Conservation (phyloP, 2,888 invertebrate genomes). For the Chalcis sispes region DNA sequence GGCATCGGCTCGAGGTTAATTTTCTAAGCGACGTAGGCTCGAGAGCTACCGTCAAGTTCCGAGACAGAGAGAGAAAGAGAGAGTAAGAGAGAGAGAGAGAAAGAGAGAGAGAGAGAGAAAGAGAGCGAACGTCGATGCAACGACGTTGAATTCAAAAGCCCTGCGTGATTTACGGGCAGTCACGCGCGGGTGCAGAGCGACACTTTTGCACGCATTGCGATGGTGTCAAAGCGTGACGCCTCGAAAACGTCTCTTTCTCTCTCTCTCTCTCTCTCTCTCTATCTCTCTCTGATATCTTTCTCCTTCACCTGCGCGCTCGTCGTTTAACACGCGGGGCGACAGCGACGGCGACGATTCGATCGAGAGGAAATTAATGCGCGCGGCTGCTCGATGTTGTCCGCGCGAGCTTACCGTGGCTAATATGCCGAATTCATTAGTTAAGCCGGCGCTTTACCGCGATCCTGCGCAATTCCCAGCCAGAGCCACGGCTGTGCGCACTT, state of each 20-base stretch:
- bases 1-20: slow-evolving; percentile 7
- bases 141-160: not conserved
- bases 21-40: slow-evolving; percentile 7
- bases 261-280: too few species aligned
- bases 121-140: too few species aligned
- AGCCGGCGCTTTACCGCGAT: too few species aligned
- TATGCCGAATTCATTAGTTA: slow-evolving; percentile 4
- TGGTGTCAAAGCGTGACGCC: too few species aligned
- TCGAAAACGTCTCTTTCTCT: too few species aligned
- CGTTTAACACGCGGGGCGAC: not conserved
- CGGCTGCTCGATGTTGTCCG: not conserved
- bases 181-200: not conserved
- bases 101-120: slow-evolving; percentile 1
- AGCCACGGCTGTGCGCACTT: too few species aligned
- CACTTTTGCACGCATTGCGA: not conserved
- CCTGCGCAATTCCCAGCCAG: too few species aligned
- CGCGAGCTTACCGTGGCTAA: not conserved
- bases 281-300: too few species aligned
- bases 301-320: not conserved
- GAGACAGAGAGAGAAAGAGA: too few species aligned
- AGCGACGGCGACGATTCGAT: not conserved
- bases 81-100: not conserved
- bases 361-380: not conserved
- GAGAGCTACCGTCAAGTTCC: too few species aligned
- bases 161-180: not conserved